Base-by-base conservation (phyloP, 1,140 invertebrate species). In the Gerris buenoi region DNA sequence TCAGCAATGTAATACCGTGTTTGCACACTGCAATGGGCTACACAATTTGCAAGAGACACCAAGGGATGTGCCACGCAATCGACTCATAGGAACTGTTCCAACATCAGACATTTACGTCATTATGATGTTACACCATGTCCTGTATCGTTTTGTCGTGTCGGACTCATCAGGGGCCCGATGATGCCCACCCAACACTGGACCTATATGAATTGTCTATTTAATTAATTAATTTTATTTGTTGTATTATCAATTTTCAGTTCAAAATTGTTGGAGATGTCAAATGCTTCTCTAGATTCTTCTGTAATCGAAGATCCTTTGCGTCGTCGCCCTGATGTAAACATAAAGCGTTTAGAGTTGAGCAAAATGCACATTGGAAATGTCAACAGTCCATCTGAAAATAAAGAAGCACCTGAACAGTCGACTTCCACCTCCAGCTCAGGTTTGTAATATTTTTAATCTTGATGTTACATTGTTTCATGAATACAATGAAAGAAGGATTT, bases 341-440 rank as follows among this genome's bases (percentile, higher is more conserved):
- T 46, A 46, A 46, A 46, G 18, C 33, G 33, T 46, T 46, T 46
- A 46, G 33, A 46, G 18, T 10, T 46, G 18, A 46, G 18, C 18
- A 46, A 46, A 46, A 46, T 46, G 33, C 5, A 46, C 18, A 5
- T 46, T 10, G 18, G 33, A 5, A 46, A 46, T 46, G 33, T 46
- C 5, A 46, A 18, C 18, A 18, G 33, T 46, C 33, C 18, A 13
- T 60, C 46, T 57, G 60, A 66, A 18, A 67, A 67, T 25, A 66
- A 66, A 22, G 65, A 66, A 28, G 29, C 62, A 15, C 5, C 25
- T 26, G 68, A 69, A 25, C 68, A 67, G 18, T 63, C 68, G 0
- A 64, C 68, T 15, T 67, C 68, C 15, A 64, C 65, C 10, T 67
- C 68, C 23, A 68, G 67, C 27, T 67, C 68, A 67, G 68, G 68